Conservation (phyloP, 1,140 invertebrate species). For the Calycopis cecrops region DNA sequence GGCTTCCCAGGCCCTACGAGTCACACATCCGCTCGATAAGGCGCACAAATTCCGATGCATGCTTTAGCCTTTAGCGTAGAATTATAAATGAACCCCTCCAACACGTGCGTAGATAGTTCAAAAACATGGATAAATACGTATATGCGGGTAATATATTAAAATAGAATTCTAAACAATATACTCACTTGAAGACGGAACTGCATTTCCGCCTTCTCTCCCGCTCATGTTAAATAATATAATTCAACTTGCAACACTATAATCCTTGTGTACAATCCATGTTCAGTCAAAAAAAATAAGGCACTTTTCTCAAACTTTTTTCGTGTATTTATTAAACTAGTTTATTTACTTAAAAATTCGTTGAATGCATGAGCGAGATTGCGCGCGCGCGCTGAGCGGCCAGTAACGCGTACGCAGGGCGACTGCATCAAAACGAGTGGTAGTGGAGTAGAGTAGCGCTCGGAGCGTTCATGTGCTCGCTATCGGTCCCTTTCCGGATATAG, state of each 20-base stretch:
- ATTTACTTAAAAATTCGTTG: conserved; percentile 45
- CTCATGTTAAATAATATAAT: conserved; percentile 63
- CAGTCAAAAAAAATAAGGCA: conserved; percentile 46
- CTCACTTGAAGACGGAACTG: conserved; percentile 67
- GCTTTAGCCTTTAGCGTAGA: conserved; percentile 36
- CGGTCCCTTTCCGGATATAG: conserved; percentile 70
- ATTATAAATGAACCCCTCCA: conserved; percentile 28
- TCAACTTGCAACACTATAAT: conserved; percentile 66
- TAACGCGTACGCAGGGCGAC: conserved; percentile 67
- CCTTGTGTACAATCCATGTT: conserved; percentile 62
- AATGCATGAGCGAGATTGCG: conserved; percentile 56
- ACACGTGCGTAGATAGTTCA: conserved; percentile 36
- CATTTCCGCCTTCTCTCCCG: conserved; percentile 71
- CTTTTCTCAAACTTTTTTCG: conserved; percentile 34
- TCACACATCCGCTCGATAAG: conserved; percentile 63
- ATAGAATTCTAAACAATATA: conserved; percentile 32
- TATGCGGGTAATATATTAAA: conserved; percentile 13
- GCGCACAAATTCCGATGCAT: conserved; percentile 47
- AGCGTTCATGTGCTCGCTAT: conserved; percentile 48
- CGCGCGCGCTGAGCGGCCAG: conserved; percentile 57
- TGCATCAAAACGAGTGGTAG: conserved; percentile 54
- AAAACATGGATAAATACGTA: neutral
- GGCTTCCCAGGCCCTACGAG: conserved; percentile 49
- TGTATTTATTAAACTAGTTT: conserved; percentile 37
- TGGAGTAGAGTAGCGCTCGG: conserved; percentile 40